These are phyloP conservation scores for Patagioenas fasciata DNA, from an alignment of 2,113 vertebrate genomes.

Conservation along the genomic window DNA sequence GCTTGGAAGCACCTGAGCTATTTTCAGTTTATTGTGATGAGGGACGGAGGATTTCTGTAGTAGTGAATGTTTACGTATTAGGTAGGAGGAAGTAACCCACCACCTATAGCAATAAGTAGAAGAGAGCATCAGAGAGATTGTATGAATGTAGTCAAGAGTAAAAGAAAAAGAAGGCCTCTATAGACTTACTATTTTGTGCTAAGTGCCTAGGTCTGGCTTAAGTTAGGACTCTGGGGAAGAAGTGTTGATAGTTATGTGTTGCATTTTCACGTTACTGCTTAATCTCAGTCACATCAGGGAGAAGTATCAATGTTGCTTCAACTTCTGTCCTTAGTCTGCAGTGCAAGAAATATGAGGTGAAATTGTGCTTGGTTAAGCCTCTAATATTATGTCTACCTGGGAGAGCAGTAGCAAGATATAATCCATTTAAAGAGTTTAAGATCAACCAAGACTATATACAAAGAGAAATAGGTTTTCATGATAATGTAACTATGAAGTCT, in stretches of 20 bases:
- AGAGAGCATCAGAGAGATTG: background rate
- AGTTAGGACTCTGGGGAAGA: background rate
- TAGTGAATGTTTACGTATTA: background rate
- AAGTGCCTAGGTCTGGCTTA: background rate
- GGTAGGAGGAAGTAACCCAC: background rate
- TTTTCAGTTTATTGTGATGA: too few species aligned
- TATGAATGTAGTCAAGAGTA: fast-evolving
- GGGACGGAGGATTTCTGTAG: background rate
- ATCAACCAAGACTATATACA: background rate
- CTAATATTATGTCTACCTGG: too few species aligned
- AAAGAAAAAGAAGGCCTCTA: background rate
- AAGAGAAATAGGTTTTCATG: background rate
- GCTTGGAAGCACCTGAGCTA: background rate
- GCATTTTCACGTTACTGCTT: background rate
- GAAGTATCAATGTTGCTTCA: background rate
- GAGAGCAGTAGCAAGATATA: background rate
- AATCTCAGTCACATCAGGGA: background rate
- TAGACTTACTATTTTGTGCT: background rate
- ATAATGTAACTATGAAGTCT: background rate
- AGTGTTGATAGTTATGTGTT: background rate
- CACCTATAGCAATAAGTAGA: fast-evolving
- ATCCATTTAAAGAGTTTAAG: background rate
- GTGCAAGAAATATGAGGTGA: background rate
- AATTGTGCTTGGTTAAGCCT: background rate
- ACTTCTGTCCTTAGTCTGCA: background rate